Base-by-base conservation (phyloP, 1,140 invertebrate species). In the Bombus turneri region DNA sequence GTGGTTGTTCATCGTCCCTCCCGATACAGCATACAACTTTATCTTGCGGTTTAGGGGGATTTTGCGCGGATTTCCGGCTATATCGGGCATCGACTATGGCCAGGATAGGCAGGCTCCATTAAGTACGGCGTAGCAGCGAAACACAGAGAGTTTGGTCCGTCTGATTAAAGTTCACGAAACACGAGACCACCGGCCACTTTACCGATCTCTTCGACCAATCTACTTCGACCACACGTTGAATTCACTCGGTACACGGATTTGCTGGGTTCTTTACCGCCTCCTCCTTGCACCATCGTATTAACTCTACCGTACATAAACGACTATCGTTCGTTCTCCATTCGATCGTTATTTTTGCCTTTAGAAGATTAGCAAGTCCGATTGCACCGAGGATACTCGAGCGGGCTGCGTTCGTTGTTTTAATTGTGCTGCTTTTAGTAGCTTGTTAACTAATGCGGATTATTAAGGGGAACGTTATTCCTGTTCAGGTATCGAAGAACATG, bases 161-260 rank as follows among this genome's bases (percentile, higher is more conserved):
- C 83, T 90, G 88, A 90, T 90, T 90, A 90, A 90, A 90, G 78
- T 90, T 87, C 78, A 53, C 78, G 85, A 73, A 87, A 77, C 85
- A 64, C 73, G 66, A 74, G 78, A 76, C 82, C 68, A 68, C 85
- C 69, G 77, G 78, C 84, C 87, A 86, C 88, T 83, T 89, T 68
- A 85, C 59, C 76, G 82, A 87, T 76, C 89, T 87, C 86, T 69
- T 85, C 76, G 66, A 74, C 57, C 88, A 90, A 90, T 90, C 88
- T 90, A 69, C 69, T 73, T 34, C 68, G 71, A 85, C 81, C 62
- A 72, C 82, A 82, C 77, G 69, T 75, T 83, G 71, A n/a, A 53
- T 80, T 47, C 69, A 25, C 64, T 57, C 64, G 74, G 64, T 76
- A 53, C 37, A 69, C 18, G 85, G 81, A 89, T 89, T 90, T 78